Evolutionary conservation across 2,113 vertebrate genomes (phyloP), one percentile per base, ranked within the genome.

Genomic region (Gila orcuttii): DNA sequence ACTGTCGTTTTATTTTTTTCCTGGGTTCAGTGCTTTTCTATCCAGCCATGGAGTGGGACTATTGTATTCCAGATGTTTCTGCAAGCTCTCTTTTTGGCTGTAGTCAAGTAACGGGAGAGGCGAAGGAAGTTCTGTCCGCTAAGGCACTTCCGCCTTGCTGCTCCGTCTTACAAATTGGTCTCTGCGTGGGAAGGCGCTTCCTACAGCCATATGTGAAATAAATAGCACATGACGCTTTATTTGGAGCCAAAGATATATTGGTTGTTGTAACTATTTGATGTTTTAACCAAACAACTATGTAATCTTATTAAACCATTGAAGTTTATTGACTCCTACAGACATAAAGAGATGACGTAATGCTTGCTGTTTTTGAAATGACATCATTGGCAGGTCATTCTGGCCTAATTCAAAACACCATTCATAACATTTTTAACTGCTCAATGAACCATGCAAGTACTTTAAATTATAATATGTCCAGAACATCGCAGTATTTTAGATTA

Each of bases 31-130:
- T 83, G 86, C 88, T 75, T 86, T 90, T 90, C 89, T 87, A 85
- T 92, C 90, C 91, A 94, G 91, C 77, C 52, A 86, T 86, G 87
- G 85, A 90, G 84, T 52, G 87, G 91, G 90, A 92, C 88, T 92
- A 91, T 94, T 87, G 73, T 91, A 82, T 93, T 94, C 92, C 94
- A 94, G 93, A 95, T 93, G 91, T 93, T 92, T 87, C 81, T 73
- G 87, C 88, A 91, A 90, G 90, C 91, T 92, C 88, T 91, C 91
- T 92, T 88, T 62, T 80, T 31, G 91, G 82, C 91, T 89, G 73
- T 82, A 90, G 91, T 85, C 74, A 50, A 90, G 88, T 87, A 91
- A 82, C 79, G 82, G 89, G 91, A 93, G 78, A 83, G 90, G 88
- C 36, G 86, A 25, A 91, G 93, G 92, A 93, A 92, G 88, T 87